These are phyloP conservation scores for Aplysina aerophoba DNA, from an alignment of 37 sponge, comb jelly and placozoan genomes.

Conservation along the genomic window DNA sequence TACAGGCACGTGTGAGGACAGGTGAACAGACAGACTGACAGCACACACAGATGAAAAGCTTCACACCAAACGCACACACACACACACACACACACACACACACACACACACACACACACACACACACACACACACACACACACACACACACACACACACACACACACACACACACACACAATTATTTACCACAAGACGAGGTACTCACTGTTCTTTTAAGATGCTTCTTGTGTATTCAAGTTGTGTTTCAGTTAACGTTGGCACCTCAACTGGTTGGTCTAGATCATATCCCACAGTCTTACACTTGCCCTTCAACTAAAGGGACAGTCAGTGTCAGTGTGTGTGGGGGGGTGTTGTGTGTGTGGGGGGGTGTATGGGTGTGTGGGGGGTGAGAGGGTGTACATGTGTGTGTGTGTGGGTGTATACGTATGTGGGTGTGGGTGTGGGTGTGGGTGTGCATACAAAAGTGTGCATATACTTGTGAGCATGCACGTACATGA, in stretches of 20 bases:
- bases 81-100: slow-evolving; percentile 22
- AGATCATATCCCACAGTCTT: slow-evolving; percentile 29
- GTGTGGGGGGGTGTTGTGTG: neutral
- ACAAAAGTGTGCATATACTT: neutral
- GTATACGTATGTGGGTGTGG: slow-evolving; percentile 8
- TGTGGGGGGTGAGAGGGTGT: neutral
- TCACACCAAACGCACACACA: slow-evolving; percentile 13
- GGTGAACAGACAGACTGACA: neutral
- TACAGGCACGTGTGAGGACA: neutral
- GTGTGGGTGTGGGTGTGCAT: slow-evolving; percentile 36
- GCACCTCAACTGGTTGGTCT: neutral
- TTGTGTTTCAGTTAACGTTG: slow-evolving; percentile 18
- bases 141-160: slow-evolving; percentile 15
- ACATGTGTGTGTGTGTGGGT: neutral
- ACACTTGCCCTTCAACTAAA: slow-evolving; percentile 1
- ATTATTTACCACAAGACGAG: too few relatives aligned
- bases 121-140: slow-evolving; percentile 31
- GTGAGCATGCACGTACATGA: slow-evolving; percentile 14
- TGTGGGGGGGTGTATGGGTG: neutral
- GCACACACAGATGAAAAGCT: neutral
- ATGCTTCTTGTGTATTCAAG: slow-evolving; percentile 3
- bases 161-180: slow-evolving; percentile 15
- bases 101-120: slow-evolving; percentile 18
- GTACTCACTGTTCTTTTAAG: slow-evolving; percentile 21
- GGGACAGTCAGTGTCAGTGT: neutral